Evolutionary conservation across 2,888 invertebrate genomes (phyloP).

Genomic region (Polietes domitor): DNA sequence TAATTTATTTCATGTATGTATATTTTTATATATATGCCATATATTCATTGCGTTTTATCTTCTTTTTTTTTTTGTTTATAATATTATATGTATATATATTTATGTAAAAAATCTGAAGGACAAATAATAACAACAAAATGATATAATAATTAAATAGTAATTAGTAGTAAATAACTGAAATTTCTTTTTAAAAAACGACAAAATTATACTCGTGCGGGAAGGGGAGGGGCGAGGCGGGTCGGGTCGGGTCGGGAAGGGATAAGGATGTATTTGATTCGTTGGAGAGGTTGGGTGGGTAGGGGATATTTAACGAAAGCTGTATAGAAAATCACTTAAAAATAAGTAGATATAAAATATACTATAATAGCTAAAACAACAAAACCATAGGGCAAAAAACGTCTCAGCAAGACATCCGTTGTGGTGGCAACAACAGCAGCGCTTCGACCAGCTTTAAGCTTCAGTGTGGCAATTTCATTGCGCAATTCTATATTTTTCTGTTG

Average conservation of each 20-base stretch:
- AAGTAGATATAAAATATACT: constrained; percentile 76
- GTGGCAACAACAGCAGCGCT: neutral
- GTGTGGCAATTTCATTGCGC: constrained; percentile 75
- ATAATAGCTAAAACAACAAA: constrained; percentile 76
- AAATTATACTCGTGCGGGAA: neutral
- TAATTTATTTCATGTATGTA: constrained; percentile 38
- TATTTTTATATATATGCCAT: constrained; percentile 48
- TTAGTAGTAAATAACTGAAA: constrained; percentile 26
- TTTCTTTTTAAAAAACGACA: constrained; percentile 37
- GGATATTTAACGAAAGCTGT: neutral
- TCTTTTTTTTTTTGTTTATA: neutral
- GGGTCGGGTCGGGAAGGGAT: neutral
- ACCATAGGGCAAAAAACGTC: constrained; percentile 74
- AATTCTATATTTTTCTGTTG: constrained; percentile 76
- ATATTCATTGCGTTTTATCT: constrained; percentile 33
- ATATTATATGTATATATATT: constrained; percentile 40
- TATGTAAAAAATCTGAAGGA: constrained; percentile 34
- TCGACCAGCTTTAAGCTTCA: constrained; percentile 71
- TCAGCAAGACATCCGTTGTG: constrained; percentile 67
- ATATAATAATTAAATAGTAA: constrained; percentile 25
- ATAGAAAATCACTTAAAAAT: constrained; percentile 68
- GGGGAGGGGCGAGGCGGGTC: neutral
- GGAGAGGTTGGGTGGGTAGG: neutral
- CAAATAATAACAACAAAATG: constrained; percentile 35
- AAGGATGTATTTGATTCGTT: neutral